Base-by-base conservation (phyloP, 2,113 vertebrate species). In the Panurus biarmicus region DNA sequence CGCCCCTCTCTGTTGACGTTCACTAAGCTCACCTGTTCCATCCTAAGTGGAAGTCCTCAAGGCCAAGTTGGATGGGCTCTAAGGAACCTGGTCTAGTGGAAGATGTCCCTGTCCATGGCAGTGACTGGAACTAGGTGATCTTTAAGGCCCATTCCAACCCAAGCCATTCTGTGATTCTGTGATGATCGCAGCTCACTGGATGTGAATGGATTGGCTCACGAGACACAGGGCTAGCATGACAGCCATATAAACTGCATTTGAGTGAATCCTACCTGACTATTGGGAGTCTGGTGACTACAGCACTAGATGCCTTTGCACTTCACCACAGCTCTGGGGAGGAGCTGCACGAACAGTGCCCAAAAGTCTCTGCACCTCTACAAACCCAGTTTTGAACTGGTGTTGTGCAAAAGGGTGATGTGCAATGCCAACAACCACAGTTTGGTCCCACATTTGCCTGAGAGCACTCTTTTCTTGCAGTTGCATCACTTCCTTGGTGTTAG, bases 181-280 rank as follows among this genome's bases (percentile, higher is more conserved):
- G n/a, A 35, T 12, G 35, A 31, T 7, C 1, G 0, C n/a, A 78
- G 51, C 61, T 22, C 36, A 22, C 15, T 51, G 61, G 47, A 50
- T 80, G 7, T n/a, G 44, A 53, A 81, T 0, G 3, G 45, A 58
- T 2, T 7, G 29, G 40, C 38, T 58, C 36, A 26, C 2, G 0
- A 77, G 47, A 29, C 69, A 50, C 20, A 60, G 29, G 53, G 33
- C 14, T 50, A 50, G 57, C 51, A 81, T 3, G 1, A 35, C 5
- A 4, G 51, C 48, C 62, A 26, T 16, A 47, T 6, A 36, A 85
- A 44, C 35, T 23, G 31, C 7, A 6, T 1, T 22, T 26, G 48
- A 14, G 33, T 56, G 45, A 53, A 31, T 10, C 54, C 29, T 31
- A 16, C 4, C 1, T 33, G 35, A 15, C 66, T 35, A 7, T 8